A percentile compares a stretch with the other conserved stretches of the same genome.
phyloP scores from a whole-genome alignment of 2,113 vertebrate species.

The Perca schrenkii region DNA sequence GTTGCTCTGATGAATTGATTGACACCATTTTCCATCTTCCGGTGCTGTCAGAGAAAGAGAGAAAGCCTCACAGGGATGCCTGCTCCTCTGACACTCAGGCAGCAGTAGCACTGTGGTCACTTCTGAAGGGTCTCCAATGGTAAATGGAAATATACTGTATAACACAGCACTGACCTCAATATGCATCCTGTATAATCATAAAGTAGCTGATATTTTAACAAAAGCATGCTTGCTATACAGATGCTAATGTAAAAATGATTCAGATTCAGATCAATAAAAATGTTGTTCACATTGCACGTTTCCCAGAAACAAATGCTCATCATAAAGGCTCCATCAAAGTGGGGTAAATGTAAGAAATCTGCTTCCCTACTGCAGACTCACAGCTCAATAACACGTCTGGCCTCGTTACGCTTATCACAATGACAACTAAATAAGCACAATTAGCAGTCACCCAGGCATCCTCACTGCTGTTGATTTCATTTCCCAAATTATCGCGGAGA shows the following conservation, averaged over 20 bases:
- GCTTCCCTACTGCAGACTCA: slow-evolving; percentile 60
- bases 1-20: slow-evolving; percentile 84
- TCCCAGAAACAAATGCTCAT: background rate
- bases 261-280: background rate
- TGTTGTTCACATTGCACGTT: background rate
- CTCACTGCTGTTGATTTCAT: slow-evolving; percentile 58
- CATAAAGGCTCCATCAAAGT: slow-evolving; percentile 22
- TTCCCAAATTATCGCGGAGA: slow-evolving; percentile 60
- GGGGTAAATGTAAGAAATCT: slow-evolving; percentile 31
- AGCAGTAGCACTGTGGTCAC: slow-evolving; percentile 62
- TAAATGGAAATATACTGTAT: slow-evolving; percentile 26
- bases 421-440: slow-evolving; percentile 84
- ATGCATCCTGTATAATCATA: background rate
- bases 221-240: background rate
- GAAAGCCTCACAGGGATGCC: slow-evolving; percentile 63
- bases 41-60: slow-evolving; percentile 69
- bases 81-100: slow-evolving; percentile 38
- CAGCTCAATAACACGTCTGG: slow-evolving; percentile 81
- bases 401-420: slow-evolving; percentile 80
- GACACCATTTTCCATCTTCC: slow-evolving; percentile 85
- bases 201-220: no score
- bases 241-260: background rate
- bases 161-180: slow-evolving; percentile 10
- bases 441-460: slow-evolving; percentile 76
- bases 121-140: slow-evolving; percentile 60